Base-by-base conservation (phyloP, 2,113 vertebrate species). In the Pica pica region DNA sequence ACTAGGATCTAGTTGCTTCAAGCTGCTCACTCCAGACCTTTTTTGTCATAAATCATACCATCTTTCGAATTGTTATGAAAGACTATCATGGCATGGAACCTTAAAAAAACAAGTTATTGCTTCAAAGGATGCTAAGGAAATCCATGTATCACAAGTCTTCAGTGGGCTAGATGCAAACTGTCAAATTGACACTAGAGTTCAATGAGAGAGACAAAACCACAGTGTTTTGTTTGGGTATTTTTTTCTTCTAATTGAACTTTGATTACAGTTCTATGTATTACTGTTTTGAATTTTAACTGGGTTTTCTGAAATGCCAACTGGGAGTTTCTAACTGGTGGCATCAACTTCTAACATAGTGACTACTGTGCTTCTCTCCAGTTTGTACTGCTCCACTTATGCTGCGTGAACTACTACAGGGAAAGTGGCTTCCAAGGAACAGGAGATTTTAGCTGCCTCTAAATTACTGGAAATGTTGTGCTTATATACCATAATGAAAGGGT, bases 381-480 rank as follows among this genome's bases (percentile, higher is more conserved):
- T 53, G 28, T 42, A 35, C 37, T 69, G 41, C 65, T 86, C 31
- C 53, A 53, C 64, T 64, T 37, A 56, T 31, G 49, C 46, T 81
- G 35, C 5, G 22, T 64, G 56, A 94, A 35, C 68, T 94, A 49
- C 92, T 86, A 49, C 20, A 63, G 56, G 47, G 42, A 79, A 83
- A 75, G 71, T 37, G 77, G 52, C 52, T 95, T 93, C 93, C 90
- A 95, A 92, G 46, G 95, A 94, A 65, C 2, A 10, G 76, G 56
- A 95, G 85, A 61, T 78, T 96, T 90, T 86, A 96, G 83, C 56
- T 93, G 78, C 52, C 83, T 80, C 76, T 81, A 90, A 93, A 95
- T 97, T 95, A 93, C 96, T 92, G 94, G 94, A 94, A 95, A 94
- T 78, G 90, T 74, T 81, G 92, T 89, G 85, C 57, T 90, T 94